These are phyloP conservation scores for Blastobasis adustella DNA, from an alignment of 2,888 invertebrate species.

Conservation along the genomic window DNA sequence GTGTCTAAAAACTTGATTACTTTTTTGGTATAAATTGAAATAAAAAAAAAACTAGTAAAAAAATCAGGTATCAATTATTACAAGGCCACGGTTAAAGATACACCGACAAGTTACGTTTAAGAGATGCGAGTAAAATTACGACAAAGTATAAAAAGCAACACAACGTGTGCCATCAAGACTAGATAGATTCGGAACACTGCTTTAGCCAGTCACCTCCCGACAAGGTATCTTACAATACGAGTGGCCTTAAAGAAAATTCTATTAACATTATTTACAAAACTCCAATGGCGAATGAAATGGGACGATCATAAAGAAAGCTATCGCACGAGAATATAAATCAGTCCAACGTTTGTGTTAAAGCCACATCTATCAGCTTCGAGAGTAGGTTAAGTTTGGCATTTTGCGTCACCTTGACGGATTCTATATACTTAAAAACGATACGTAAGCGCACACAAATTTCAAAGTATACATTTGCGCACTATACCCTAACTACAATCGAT, in stretches of 20 bases:
- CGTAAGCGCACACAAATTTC: constrained; percentile 40
- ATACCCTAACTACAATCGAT: constrained; percentile 56
- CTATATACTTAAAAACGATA: constrained; percentile 24
- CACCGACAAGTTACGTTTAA: constrained; percentile 9
- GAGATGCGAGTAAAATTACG: not conserved
- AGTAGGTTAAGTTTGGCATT: constrained; percentile 56
- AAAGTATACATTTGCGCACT: constrained; percentile 48
- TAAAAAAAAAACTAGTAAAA: constrained; percentile 44
- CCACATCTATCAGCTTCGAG: constrained; percentile 50
- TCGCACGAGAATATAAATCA: constrained; percentile 38
- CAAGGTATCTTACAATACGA: constrained; percentile 19
- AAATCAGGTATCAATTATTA: not conserved
- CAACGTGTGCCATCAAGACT: constrained; percentile 50
- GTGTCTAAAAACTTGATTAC: constrained; percentile 63
- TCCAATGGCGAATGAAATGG: constrained; percentile 42
- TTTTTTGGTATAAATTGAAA: constrained; percentile 72
- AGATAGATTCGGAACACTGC: constrained; percentile 52
- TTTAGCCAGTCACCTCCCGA: constrained; percentile 16
- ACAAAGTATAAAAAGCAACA: constrained; percentile 15
- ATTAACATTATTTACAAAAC: constrained; percentile 59
- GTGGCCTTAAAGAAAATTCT: constrained; percentile 41
- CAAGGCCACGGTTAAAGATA: not conserved
- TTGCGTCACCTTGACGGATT: constrained; percentile 21
- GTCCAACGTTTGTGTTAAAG: constrained; percentile 55
- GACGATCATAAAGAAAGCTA: constrained; percentile 17